Evolutionary conservation across 2,888 invertebrate genomes (phyloP).

Genomic region (Dorcus hopei): DNA sequence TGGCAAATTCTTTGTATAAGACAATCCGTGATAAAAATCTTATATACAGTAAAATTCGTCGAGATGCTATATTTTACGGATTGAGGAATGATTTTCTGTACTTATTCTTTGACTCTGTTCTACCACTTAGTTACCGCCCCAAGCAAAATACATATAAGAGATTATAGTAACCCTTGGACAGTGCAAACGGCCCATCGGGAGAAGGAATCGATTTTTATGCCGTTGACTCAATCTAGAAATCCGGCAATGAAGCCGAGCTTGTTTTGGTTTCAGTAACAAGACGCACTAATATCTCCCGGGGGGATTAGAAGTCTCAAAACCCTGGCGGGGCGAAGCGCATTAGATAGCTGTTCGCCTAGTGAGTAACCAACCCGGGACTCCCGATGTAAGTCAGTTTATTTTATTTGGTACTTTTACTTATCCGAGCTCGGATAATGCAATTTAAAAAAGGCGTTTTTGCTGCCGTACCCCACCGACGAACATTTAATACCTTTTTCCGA

Average conservation of each 20-base stretch:
- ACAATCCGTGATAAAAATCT: too few relatives aligned
- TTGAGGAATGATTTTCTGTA: too few relatives aligned
- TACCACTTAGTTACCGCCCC: neutral
- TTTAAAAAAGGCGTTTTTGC: slow-evolving; percentile 2
- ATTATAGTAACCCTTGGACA: neutral
- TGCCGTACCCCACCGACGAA: neutral
- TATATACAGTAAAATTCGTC: too few relatives aligned
- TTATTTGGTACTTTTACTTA: slow-evolving; percentile 15
- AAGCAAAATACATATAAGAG: neutral
- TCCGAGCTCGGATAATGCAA: slow-evolving; percentile 15
- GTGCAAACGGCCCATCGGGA: slow-evolving; percentile 6
- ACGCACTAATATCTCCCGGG: slow-evolving; percentile 37
- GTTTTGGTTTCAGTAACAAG: slow-evolving; percentile 36
- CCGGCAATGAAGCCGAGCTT: slow-evolving; percentile 30
- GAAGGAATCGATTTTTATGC: slow-evolving; percentile 25
- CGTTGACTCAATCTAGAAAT: slow-evolving; percentile 29
- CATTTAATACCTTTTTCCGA: neutral
- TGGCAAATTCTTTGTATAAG: too few relatives aligned
- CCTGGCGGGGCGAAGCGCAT: slow-evolving; percentile 31
- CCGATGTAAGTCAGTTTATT: slow-evolving; percentile 15
- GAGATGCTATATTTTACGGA: too few relatives aligned
- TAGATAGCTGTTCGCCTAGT: slow-evolving; percentile 28
- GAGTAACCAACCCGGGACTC: slow-evolving; percentile 14
- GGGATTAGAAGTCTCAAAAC: slow-evolving; percentile 31
- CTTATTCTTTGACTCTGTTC: too few relatives aligned